Conservation (phyloP, 2,113 vertebrate genomes). For the Sus scrofa region T2T-Sscrofa CM000821.6:53841501-53842000, state of each 20-base stretch:
- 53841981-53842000: not conserved
- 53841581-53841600: too few species aligned
- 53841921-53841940: not conserved
- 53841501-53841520: too few species aligned
- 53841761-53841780: not conserved
- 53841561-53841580: too few species aligned
- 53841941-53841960: not conserved
- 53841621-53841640: too few species aligned
- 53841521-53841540: too few species aligned
- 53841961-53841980: not conserved
- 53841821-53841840: too few species aligned
- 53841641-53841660: too few species aligned
- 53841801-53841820: not conserved
- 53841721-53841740: not conserved
- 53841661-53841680: too few species aligned
- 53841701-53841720: not conserved
- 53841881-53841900: not conserved
- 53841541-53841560: too few species aligned
- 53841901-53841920: not conserved
- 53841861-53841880: not conserved
- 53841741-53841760: conserved; percentile 28
- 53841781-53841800: not conserved
- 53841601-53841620: too few species aligned
- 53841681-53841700: too few species aligned
- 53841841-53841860: not conserved